Percentiles rank a stretch among this genome's conserved stretches.
These are phyloP conservation scores for Phlogophora meticulosa DNA, from an alignment of 2,888 invertebrate species.

Conservation along the genomic window DNA sequence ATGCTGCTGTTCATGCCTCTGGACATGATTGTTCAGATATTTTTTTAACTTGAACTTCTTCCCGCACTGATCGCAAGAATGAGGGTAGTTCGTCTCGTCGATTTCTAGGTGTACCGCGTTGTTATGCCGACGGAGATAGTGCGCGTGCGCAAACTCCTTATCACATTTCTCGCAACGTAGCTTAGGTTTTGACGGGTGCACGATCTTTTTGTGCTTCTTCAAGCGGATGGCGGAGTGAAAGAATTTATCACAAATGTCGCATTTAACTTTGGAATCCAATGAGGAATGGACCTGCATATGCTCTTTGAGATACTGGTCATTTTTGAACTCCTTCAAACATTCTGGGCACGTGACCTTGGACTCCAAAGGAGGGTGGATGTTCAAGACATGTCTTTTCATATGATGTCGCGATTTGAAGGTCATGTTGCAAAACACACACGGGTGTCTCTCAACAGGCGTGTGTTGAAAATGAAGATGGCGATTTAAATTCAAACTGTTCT, in stretches of 20 bases:
- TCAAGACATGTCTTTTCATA: slow-evolving; percentile 87
- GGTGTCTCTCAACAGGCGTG: slow-evolving; percentile 81
- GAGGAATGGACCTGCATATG: slow-evolving; percentile 88
- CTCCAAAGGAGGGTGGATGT: slow-evolving; percentile 87
- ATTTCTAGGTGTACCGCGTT: slow-evolving; percentile 85
- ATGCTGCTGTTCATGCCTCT: slow-evolving; percentile 87
- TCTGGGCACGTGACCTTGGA: slow-evolving; percentile 87
- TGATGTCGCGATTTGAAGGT: slow-evolving; percentile 87
- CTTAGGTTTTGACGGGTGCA: slow-evolving; percentile 85
- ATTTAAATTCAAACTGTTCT: slow-evolving; percentile 82
- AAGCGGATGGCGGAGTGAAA: slow-evolving; percentile 85
- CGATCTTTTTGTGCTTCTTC: slow-evolving; percentile 88
- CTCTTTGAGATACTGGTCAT: slow-evolving; percentile 86
- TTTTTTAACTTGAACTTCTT: slow-evolving; percentile 87
- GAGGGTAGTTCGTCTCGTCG: slow-evolving; percentile 82
- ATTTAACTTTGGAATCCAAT: slow-evolving; percentile 83
- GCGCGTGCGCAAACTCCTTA: slow-evolving; percentile 87
- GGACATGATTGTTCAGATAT: slow-evolving; percentile 85
- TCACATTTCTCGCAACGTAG: slow-evolving; percentile 85
- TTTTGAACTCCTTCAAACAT: slow-evolving; percentile 87
- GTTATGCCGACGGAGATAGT: slow-evolving; percentile 83
- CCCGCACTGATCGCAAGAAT: slow-evolving; percentile 84
- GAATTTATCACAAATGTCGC: slow-evolving; percentile 86
- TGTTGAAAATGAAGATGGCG: slow-evolving; percentile 85
- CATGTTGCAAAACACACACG: slow-evolving; percentile 87